Conservation (phyloP, 2,888 invertebrate species). For the Silvanus unidentatus region DNA sequence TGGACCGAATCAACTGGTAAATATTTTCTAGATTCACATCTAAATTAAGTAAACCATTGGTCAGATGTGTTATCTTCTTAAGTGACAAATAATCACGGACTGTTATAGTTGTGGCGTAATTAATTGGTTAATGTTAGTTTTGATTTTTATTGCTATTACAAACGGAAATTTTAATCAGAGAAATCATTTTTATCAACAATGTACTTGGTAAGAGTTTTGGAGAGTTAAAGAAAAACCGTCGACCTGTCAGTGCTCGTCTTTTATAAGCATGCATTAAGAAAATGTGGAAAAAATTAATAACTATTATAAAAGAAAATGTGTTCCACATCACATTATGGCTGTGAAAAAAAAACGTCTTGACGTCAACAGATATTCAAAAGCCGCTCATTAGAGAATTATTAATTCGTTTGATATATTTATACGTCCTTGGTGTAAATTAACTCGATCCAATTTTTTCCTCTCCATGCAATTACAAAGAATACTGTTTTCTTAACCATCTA, state of each 20-base stretch:
- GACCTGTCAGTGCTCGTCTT: no score
- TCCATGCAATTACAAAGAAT: no score
- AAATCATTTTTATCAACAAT: conserved; percentile 9
- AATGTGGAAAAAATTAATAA: no score
- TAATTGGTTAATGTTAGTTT: conserved; percentile 45
- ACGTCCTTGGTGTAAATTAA: conserved; percentile 36
- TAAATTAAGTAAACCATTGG: conserved; percentile 20
- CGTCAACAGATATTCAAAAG: no score
- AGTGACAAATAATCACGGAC: conserved; percentile 47
- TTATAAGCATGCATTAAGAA: no score
- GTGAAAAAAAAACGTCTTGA: no score
- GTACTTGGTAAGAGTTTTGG: no score
- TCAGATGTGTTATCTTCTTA: conserved; percentile 42
- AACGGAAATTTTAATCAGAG: conserved; percentile 37
- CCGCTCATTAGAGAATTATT: neutral
- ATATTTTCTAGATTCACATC: conserved; percentile 10
- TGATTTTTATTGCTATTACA: conserved; percentile 37
- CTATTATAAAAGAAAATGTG: no score
- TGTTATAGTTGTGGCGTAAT: conserved; percentile 40
- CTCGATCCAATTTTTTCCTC: conserved; percentile 27
- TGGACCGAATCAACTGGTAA: neutral
- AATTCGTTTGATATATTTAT: no score
- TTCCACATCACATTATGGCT: no score
- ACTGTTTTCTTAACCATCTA: no score
- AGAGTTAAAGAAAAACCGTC: no score